A percentile compares a stretch with the other conserved stretches of the same genome.
phyloP scores from a whole-genome alignment of 2,113 vertebrate species.

The Sitta europaea region DNA sequence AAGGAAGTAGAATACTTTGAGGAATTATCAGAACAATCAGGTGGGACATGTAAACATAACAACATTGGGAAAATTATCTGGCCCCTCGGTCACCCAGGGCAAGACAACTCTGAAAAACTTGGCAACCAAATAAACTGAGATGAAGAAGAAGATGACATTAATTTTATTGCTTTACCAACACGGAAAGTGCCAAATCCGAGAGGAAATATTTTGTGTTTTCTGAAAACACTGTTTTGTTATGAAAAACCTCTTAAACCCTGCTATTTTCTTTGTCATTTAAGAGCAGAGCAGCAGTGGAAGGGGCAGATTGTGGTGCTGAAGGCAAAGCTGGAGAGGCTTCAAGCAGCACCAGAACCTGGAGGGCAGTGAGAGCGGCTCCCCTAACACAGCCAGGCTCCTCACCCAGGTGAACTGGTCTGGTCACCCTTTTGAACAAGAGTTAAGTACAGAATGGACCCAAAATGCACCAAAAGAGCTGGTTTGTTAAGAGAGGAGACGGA shows the following conservation, averaged over 20 bases:
- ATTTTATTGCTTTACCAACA: background rate
- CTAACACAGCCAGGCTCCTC: fast-evolving
- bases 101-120: background rate
- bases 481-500: background rate
- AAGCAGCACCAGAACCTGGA: background rate
- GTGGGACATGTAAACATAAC: background rate
- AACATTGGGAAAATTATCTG: background rate
- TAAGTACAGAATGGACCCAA: background rate
- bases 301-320: background rate
- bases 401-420: background rate
- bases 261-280: background rate
- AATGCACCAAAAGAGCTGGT: background rate
- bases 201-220: background rate
- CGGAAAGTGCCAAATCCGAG: background rate
- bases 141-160: background rate
- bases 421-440: background rate
- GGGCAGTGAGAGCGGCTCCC: background rate
- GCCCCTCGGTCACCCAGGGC: background rate
- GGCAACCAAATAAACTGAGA: background rate
- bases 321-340: background rate
- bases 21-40: background rate
- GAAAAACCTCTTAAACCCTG: background rate
- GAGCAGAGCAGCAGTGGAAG: background rate
- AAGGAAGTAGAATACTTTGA: background rate
- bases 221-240: background rate